Percentiles rank a stretch among this genome's conserved stretches.
Evolutionary conservation across 2,888 invertebrate genomes (phyloP).

Genomic region (Standfussiana lucernea): DNA sequence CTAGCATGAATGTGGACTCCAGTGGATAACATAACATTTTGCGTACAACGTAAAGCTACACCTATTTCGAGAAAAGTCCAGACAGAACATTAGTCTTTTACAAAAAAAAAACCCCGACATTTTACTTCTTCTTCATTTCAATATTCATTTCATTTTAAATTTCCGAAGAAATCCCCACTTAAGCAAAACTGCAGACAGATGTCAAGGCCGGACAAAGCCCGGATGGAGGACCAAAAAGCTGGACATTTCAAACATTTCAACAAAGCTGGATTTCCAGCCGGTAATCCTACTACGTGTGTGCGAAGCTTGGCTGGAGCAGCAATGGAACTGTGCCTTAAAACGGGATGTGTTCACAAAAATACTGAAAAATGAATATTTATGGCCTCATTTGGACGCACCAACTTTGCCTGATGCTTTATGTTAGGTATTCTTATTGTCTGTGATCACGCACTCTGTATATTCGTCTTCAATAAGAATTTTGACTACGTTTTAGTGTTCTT

Average conservation of each 20-base stretch:
- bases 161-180: not conserved
- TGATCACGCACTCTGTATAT: conserved; percentile 44
- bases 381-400: conserved; percentile 32
- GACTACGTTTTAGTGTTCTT: not conserved
- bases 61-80: not conserved
- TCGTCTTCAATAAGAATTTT: conserved; percentile 10
- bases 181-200: not conserved
- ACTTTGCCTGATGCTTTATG: conserved; percentile 37
- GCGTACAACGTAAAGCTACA: not conserved
- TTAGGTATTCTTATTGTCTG: conserved; percentile 45
- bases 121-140: not conserved
- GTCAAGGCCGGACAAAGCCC: not conserved
- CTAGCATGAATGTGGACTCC: no score
- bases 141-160: not conserved
- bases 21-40: not conserved
- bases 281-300: not conserved
- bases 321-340: conserved; percentile 3
- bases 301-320: not conserved
- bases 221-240: not conserved
- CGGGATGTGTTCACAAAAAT: conserved; percentile 28
- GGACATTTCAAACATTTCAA: not conserved
- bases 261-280: not conserved
- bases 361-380: conserved; percentile 61
- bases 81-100: not conserved
- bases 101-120: not conserved